A percentile compares a stretch with the other conserved stretches of the same genome.
Evolutionary conservation across 1,140 invertebrate genomes (phyloP).

Genomic region (Archegozetes longisetosus): DNA sequence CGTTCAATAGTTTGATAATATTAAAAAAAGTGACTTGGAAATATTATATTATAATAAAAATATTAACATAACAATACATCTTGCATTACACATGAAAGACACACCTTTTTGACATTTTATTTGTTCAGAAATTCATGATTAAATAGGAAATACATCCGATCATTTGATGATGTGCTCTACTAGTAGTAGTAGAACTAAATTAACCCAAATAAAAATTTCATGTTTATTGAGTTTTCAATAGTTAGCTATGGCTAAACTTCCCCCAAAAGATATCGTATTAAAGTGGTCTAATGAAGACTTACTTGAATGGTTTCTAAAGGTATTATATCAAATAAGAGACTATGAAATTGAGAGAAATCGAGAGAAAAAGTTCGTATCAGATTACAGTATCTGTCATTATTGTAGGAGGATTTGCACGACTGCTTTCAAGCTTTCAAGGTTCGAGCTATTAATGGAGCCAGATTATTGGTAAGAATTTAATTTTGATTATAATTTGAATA

Average conservation of each 20-base stretch:
- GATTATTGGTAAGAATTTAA: constrained; percentile 11
- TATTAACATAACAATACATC: neutral
- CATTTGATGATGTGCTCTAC: neutral
- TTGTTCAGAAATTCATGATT: neutral
- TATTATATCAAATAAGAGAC: neutral
- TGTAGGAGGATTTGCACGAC: constrained; percentile 17
- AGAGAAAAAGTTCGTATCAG: neutral
- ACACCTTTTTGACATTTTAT: neutral
- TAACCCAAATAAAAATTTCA: neutral
- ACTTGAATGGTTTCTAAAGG: neutral
- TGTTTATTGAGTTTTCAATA: neutral
- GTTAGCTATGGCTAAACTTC: neutral
- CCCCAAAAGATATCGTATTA: neutral
- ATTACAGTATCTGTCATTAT: neutral
- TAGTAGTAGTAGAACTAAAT: neutral
- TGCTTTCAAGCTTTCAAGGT: constrained; percentile 17
- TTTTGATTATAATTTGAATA: neutral
- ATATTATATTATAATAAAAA: neutral
- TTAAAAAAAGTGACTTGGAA: neutral
- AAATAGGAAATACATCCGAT: neutral
- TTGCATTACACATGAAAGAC: neutral
- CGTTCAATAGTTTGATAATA: too few species aligned
- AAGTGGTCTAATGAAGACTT: neutral
- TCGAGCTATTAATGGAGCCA: constrained; percentile 14
- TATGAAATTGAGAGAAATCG: neutral